Percentiles rank a stretch among this genome's conserved stretches.
Evolutionary conservation across 1,140 invertebrate genomes (phyloP).

Genomic region (Saccostrea glomerata): DNA sequence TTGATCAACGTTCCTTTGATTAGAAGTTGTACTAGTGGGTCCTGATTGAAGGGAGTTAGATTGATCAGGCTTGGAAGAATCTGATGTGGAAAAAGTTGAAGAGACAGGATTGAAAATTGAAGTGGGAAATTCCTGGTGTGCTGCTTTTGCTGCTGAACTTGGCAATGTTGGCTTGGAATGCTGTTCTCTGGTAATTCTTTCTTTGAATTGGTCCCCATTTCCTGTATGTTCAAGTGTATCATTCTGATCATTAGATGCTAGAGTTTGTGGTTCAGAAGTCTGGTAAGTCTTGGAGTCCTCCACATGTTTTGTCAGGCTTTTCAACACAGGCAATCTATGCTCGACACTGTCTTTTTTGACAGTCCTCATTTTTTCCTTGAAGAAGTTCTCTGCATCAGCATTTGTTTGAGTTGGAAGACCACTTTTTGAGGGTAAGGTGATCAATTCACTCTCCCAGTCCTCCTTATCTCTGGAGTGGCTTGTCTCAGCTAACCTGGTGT

Average conservation of each 20-base stretch:
- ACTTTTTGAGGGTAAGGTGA: neutral
- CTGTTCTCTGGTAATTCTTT: neutral
- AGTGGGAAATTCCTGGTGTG: neutral
- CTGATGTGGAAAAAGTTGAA: neutral
- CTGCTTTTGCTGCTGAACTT: neutral
- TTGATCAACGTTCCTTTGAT: neutral
- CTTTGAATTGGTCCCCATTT: neutral
- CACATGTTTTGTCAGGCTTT: conserved; percentile 29
- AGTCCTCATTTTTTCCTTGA: neutral
- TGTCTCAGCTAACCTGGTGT: neutral
- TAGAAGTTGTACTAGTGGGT: neutral
- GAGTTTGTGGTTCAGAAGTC: neutral
- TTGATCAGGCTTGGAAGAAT: neutral
- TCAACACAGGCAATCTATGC: conserved; percentile 42
- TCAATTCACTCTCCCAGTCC: conserved; percentile 1
- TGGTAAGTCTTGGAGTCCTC: neutral
- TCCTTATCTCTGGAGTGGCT: neutral
- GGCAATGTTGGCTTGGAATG: neutral
- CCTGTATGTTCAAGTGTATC: neutral
- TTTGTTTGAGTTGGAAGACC: neutral
- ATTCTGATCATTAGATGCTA: neutral
- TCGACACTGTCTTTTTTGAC: neutral
- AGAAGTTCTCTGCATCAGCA: neutral
- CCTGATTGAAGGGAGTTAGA: neutral
- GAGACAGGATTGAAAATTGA: neutral